Base-by-base conservation (phyloP, 2,113 vertebrate species). In the Gambusia affinis region DNA sequence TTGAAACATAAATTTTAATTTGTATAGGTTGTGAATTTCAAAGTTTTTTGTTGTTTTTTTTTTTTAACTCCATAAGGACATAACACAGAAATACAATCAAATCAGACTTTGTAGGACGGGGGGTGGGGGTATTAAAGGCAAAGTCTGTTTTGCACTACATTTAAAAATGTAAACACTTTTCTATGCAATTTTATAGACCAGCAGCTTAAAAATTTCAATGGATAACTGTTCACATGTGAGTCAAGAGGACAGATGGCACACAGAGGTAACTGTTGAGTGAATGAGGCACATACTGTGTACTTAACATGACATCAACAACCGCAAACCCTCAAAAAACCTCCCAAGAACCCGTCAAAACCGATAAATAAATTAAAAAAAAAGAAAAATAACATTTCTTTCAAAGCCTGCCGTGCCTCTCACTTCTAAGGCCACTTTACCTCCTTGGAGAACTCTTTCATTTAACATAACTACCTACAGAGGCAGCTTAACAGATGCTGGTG, bases 261-360 rank as follows among this genome's bases (percentile, higher is more conserved):
- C 8, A 65, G 85, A 91, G 82, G 82, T 91, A 88, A 90, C 31
- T 63, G 74, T 82, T 85, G 78, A 77, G 64, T 70, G 64, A 83
- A 78, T 75, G 86, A 92, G 89, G 85, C 89, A 90, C 86, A 82
- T 77, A 64, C 12, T 72, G 60, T 29, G 29, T 39, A 37, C 2
- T 15, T n/a, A 44, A 57, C 3, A 24, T 84, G 69, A 73, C 47
- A 78, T 75, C 57, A 57, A 60, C 67, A 47, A n/a, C 77, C 17
- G 30, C 15, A 81, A 57, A 54, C 37, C n/a, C 70, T 51, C 37
- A 3, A 51, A 37, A 67, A 64, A n/a, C 39, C 24, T 47, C 28
- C 62, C 12, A 75, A 80, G 74, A 44, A 67, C 28, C 71, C 37
- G 12, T 78, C 60, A 4, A 7, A 15, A 60, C 31, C 67, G 4